These are phyloP conservation scores for Arion vulgaris DNA, from an alignment of 1,140 invertebrate genomes.

Conservation along the genomic window DNA sequence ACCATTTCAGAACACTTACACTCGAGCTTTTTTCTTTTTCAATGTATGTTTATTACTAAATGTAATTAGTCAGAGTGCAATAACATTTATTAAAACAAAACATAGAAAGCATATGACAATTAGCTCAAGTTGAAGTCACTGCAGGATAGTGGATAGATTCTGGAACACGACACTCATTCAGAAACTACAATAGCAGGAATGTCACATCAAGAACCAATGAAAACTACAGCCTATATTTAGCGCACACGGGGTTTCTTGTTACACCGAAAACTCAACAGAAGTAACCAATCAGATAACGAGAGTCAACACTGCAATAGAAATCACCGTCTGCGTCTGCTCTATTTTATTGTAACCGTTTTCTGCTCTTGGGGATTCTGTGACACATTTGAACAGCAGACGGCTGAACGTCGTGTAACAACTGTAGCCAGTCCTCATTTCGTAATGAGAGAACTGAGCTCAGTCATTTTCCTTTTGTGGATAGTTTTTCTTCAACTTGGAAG, in stretches of 20 bases:
- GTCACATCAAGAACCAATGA: background rate
- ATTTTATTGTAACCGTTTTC: background rate
- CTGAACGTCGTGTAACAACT: background rate
- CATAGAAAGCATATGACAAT: slow-evolving; percentile 3
- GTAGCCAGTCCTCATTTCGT: slow-evolving; percentile 20
- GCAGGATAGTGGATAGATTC: background rate
- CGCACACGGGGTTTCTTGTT: background rate
- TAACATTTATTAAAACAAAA: background rate
- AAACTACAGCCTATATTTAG: slow-evolving; percentile 7
- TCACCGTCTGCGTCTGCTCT: background rate
- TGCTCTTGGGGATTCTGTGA: background rate
- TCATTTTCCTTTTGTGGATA: slow-evolving; percentile 9
- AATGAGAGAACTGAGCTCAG: slow-evolving; percentile 7
- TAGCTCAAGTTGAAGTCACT: background rate
- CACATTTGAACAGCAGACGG: background rate
- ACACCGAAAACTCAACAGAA: slow-evolving; percentile 6
- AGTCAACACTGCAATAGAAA: background rate
- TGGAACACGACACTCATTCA: slow-evolving; percentile 20
- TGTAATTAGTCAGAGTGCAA: background rate
- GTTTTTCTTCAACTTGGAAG: slow-evolving; percentile 7
- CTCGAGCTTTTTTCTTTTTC: background rate
- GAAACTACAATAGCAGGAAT: background rate
- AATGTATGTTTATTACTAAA: background rate
- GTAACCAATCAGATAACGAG: slow-evolving; percentile 12
- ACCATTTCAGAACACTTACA: background rate